Evolutionary conservation across 1,140 invertebrate species (phyloP).

Genomic region (Papilio machaon): DNA sequence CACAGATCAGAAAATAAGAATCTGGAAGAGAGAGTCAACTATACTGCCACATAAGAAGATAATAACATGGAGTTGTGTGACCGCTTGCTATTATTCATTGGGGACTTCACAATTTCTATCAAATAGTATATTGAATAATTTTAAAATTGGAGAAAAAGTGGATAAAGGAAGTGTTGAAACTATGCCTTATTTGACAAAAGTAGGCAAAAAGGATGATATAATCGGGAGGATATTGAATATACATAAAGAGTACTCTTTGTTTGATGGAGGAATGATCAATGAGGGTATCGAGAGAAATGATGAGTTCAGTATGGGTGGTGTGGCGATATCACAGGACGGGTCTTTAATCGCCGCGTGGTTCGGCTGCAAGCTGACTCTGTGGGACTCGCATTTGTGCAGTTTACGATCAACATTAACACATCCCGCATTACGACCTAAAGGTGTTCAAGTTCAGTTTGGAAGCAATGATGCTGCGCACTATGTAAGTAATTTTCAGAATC

Average conservation of each 20-base stretch:
- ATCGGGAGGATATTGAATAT: conserved; percentile 65
- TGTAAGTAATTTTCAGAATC: conserved; percentile 61
- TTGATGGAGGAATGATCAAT: conserved; percentile 38
- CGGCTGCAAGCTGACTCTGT: conserved; percentile 74
- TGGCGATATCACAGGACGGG: conserved; percentile 76
- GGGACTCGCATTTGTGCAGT: conserved; percentile 73
- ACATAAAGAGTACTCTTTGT: conserved; percentile 56
- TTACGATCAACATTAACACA: conserved; percentile 72
- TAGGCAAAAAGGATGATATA: conserved; percentile 53
- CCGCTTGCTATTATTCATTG: conserved; percentile 75
- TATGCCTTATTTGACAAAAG: conserved; percentile 57
- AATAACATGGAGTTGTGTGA: conserved; percentile 62
- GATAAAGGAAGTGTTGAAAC: conserved; percentile 42
- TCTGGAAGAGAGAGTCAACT: conserved; percentile 64
- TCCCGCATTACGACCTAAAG: conserved; percentile 71
- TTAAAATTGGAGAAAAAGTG: conserved; percentile 58
- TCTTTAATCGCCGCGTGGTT: conserved; percentile 80
- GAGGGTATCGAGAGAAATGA: conserved; percentile 40
- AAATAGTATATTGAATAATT: conserved; percentile 60
- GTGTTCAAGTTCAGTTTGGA: conserved; percentile 73
- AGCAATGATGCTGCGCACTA: conserved; percentile 77
- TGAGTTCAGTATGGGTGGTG: conserved; percentile 66
- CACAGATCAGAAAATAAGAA: conserved; percentile 69
- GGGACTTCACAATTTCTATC: conserved; percentile 61
- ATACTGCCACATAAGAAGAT: conserved; percentile 50